phyloP scores from a whole-genome alignment of 1,140 invertebrate species.

The Aphis gossypii region DNA sequence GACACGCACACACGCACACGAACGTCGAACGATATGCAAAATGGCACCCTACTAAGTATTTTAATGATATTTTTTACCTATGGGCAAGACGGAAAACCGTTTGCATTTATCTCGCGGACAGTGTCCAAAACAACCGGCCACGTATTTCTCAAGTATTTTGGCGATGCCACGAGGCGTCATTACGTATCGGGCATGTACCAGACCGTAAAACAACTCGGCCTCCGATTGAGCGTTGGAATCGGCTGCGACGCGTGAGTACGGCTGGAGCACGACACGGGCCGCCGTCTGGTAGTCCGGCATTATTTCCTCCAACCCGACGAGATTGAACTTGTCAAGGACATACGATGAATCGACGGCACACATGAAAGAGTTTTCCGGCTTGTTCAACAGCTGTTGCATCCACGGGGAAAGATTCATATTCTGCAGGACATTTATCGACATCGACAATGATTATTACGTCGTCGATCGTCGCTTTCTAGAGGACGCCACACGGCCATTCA shows the following conservation, averaged over 20 bases:
- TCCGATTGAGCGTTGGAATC: too few relatives aligned
- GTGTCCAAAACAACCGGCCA: neutral
- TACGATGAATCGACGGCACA: neutral
- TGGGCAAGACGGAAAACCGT: neutral
- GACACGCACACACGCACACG: neutral
- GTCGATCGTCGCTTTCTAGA: neutral
- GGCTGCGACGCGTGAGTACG: too few relatives aligned
- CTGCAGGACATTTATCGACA: neutral
- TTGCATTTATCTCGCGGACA: slow-evolving; percentile 23
- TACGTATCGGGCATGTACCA: slow-evolving; percentile 25
- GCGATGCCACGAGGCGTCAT: neutral
- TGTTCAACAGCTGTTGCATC: neutral
- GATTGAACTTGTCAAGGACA: neutral
- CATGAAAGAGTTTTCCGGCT: slow-evolving; percentile 29
- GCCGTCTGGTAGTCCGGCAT: slow-evolving; percentile 12
- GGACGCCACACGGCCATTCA: too few relatives aligned
- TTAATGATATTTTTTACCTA: neutral
- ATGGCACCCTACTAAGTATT: neutral
- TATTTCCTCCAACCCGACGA: neutral
- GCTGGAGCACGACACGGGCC: neutral
- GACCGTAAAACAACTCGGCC: neutral
- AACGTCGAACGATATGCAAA: neutral
- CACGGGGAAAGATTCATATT: neutral
- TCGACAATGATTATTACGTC: neutral
- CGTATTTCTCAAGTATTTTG: neutral